Conservation (phyloP, 2,888 invertebrate genomes). For the Eupithecia insigniata region DNA sequence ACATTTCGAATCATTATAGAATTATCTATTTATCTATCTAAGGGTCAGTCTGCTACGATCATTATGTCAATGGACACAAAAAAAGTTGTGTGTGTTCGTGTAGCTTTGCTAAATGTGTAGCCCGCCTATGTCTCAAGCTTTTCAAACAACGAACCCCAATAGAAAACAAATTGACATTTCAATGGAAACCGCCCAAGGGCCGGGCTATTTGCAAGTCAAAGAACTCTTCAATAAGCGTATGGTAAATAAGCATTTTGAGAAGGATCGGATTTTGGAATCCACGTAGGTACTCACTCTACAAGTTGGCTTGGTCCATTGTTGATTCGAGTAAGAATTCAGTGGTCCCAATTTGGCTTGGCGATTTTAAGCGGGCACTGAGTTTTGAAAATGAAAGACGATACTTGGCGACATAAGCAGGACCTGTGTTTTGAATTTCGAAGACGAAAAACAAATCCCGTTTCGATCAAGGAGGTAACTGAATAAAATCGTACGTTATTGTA, state of each 20-base stretch:
- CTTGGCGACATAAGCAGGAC: neutral
- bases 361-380: neutral
- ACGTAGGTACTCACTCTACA: constrained; percentile 47
- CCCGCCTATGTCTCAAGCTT: constrained; percentile 42
- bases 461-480: neutral
- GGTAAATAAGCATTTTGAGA: constrained; percentile 76
- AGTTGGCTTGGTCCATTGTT: constrained; percentile 21
- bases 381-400: neutral
- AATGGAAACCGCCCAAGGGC: constrained; percentile 74
- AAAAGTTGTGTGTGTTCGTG: neutral
- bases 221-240: constrained; percentile 79
- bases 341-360: neutral
- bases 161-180: constrained; percentile 84
- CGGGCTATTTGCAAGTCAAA: constrained; percentile 81
- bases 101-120: neutral
- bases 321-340: neutral
- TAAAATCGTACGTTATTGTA: neutral
- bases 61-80: neutral
- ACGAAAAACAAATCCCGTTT: neutral
- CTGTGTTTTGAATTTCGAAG: neutral
- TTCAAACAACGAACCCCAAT: constrained; percentile 65
- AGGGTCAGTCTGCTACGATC: neutral
- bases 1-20: no score
- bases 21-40: no score
- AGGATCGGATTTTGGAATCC: constrained; percentile 73